phyloP scores from a whole-genome alignment of 2,888 invertebrate species.

The Apotomis turbidana region DNA sequence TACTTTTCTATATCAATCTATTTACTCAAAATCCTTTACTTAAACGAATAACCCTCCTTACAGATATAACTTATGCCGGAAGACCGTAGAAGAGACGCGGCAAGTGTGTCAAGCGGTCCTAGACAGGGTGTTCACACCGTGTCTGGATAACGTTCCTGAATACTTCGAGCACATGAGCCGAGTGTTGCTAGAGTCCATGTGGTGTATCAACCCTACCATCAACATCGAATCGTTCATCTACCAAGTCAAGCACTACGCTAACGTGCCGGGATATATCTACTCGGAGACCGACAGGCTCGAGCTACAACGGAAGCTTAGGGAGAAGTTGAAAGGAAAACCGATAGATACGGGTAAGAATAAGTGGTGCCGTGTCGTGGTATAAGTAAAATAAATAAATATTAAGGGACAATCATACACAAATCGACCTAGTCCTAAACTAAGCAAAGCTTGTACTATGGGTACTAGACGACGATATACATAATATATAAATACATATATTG shows the following conservation, averaged over 20 bases:
- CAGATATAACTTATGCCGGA: conserved; percentile 89
- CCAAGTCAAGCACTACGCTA: conserved; percentile 81
- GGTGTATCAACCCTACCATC: conserved; percentile 87
- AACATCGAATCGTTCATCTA: conserved; percentile 78
- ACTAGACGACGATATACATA: too few species aligned
- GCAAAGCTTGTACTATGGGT: too few species aligned
- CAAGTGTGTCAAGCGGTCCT: conserved; percentile 84
- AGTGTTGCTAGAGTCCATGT: conserved; percentile 87
- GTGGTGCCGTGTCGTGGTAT: too few species aligned
- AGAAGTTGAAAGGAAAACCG: conserved; percentile 61
- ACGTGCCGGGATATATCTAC: conserved; percentile 83
- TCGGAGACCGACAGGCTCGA: conserved; percentile 63
- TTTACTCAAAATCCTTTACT: not conserved
- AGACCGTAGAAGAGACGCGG: conserved; percentile 85
- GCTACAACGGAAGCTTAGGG: conserved; percentile 57
- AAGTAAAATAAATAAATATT: too few species aligned
- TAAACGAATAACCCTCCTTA: conserved; percentile 40
- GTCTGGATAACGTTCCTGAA: conserved; percentile 82
- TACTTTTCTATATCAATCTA: not conserved
- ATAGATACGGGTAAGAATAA: conserved; percentile 59
- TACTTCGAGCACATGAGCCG: conserved; percentile 87
- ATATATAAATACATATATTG: too few species aligned
- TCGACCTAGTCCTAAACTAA: too few species aligned
- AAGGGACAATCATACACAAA: too few species aligned
- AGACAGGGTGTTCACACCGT: conserved; percentile 85